Conservation (phyloP, 2,113 vertebrate genomes). For the Oostethus manadensis region DNA sequence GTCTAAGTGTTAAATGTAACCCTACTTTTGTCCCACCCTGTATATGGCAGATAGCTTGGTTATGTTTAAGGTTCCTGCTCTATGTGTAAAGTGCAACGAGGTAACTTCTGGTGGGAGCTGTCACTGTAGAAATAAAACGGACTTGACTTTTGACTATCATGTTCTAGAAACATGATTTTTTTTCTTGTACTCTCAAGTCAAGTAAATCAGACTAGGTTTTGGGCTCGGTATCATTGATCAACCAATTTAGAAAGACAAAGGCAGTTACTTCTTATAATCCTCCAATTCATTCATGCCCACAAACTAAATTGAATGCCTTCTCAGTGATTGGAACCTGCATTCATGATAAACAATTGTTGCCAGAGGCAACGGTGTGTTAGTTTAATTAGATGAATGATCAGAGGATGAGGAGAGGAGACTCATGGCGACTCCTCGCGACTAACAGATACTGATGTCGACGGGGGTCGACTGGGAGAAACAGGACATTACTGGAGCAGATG, state of each 20-base stretch:
- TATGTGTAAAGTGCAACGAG: no score
- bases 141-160: no score
- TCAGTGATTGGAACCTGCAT: slow-evolving; percentile 3
- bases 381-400: slow-evolving; percentile 46
- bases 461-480: slow-evolving; percentile 37
- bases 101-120: no score
- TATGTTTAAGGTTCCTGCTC: no score
- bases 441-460: slow-evolving; percentile 54
- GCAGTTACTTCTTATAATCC: neutral
- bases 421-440: slow-evolving; percentile 64
- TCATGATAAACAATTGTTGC: neutral
- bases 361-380: slow-evolving; percentile 42
- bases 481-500: slow-evolving; percentile 51
- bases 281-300: neutral
- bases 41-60: no score
- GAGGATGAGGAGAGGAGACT: slow-evolving; percentile 51
- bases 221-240: neutral
- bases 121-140: no score
- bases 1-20: no score
- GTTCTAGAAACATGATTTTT: no score
- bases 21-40: no score
- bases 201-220: neutral
- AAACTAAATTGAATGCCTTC: neutral
- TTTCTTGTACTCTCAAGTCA: no score
- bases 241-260: no score